A percentile compares a stretch with the other conserved stretches of the same genome.
Evolutionary conservation across 2,113 vertebrate species (phyloP).

Genomic region (Mesoclemmys tuberculata): DNA sequence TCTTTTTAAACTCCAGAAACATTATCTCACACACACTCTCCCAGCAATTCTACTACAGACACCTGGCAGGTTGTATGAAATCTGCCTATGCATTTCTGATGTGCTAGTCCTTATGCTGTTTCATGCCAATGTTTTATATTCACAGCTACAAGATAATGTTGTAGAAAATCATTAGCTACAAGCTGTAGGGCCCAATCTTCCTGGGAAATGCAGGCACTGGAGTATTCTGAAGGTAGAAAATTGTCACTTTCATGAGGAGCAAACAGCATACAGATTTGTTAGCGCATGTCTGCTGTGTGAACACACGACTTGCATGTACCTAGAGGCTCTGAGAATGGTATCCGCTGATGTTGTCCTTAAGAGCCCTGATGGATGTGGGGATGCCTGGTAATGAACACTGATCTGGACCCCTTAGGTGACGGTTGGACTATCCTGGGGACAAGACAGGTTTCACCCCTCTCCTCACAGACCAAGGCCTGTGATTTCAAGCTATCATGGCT

Average conservation of each 20-base stretch:
- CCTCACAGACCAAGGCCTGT: background rate
- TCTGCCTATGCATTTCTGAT: background rate
- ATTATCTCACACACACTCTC: fast-evolving
- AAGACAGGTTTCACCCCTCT: background rate
- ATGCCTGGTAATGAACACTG: background rate
- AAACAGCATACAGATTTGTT: background rate
- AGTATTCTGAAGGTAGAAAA: background rate
- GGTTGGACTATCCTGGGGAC: background rate
- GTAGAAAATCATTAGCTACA: background rate
- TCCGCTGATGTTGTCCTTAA: background rate
- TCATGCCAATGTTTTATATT: background rate
- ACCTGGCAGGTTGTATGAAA: background rate
- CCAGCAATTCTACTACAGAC: fast-evolving
- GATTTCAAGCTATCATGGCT: background rate
- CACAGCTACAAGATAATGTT: background rate
- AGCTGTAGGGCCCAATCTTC: background rate
- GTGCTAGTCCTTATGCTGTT: background rate
- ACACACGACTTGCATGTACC: background rate
- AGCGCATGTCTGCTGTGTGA: background rate
- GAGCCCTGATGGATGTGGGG: background rate
- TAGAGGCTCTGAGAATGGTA: background rate
- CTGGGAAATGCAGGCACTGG: background rate
- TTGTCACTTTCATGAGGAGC: background rate
- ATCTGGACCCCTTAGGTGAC: background rate
- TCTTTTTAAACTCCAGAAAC: background rate